These are phyloP conservation scores for Melangyna quadrimaculata DNA, from an alignment of 2,888 invertebrate genomes.

Conservation along the genomic window DNA sequence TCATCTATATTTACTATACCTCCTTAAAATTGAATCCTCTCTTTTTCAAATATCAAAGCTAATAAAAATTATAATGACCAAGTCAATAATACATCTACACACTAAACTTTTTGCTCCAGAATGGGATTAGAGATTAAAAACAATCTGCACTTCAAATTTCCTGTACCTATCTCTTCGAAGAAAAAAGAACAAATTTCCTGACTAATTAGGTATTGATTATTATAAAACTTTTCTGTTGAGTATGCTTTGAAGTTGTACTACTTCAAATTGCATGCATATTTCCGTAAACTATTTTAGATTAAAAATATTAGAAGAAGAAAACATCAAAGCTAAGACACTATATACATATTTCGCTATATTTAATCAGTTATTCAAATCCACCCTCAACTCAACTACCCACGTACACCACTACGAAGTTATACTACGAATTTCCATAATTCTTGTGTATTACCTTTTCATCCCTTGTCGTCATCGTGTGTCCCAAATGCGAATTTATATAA, in stretches of 20 bases:
- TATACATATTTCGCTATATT: neutral
- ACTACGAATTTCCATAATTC: neutral
- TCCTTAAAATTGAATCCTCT: neutral
- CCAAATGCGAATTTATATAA: neutral
- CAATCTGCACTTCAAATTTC: neutral
- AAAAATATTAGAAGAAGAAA: neutral
- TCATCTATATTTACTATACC: too few species aligned
- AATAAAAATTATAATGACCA: neutral
- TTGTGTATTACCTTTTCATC: neutral
- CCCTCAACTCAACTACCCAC: neutral
- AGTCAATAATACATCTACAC: neutral
- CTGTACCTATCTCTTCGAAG: neutral
- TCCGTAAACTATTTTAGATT: neutral
- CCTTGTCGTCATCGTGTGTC: neutral
- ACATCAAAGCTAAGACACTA: constrained; percentile 4
- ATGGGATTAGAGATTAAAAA: neutral
- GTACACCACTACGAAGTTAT: neutral
- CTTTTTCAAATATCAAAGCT: neutral
- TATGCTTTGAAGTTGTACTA: neutral
- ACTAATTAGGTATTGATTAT: neutral
- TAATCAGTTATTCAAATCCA: neutral
- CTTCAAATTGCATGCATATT: neutral
- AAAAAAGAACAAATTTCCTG: neutral
- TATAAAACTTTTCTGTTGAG: neutral
- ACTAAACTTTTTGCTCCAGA: neutral